phyloP scores from a whole-genome alignment of 2,113 vertebrate genomes.

The Australoheros scitulus region DNA sequence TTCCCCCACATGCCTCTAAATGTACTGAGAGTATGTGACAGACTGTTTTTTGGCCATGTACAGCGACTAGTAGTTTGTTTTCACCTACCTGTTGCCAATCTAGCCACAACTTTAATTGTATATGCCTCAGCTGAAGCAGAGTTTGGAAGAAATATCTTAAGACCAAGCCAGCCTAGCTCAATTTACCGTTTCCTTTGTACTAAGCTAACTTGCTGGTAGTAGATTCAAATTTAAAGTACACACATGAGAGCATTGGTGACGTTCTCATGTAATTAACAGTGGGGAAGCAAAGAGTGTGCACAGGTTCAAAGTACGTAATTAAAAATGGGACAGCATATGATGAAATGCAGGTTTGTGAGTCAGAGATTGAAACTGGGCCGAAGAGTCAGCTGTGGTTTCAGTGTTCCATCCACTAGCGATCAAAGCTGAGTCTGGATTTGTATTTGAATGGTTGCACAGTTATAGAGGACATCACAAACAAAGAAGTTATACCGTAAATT shows the following conservation, averaged over 20 bases:
- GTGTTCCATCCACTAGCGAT: conserved; percentile 64
- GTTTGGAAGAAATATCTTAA: not conserved
- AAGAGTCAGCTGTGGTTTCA: conserved; percentile 51
- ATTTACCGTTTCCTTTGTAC: not conserved
- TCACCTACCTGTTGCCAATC: not conserved
- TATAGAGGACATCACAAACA: not conserved
- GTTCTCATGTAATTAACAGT: not conserved
- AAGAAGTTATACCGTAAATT: not conserved
- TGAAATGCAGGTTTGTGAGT: conserved; percentile 32
- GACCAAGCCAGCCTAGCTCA: not conserved
- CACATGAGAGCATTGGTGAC: not conserved
- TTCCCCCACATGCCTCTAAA: not conserved
- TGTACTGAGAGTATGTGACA: not conserved
- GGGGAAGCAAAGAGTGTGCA: not conserved
- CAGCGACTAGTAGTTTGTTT: not conserved
- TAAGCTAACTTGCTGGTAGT: not conserved
- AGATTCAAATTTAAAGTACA: not conserved
- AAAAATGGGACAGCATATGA: not conserved
- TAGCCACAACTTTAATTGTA: accelerated
- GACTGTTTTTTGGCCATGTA: not conserved
- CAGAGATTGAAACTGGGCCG: conserved; percentile 30
- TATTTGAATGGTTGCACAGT: conserved; percentile 29
- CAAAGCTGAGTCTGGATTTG: conserved; percentile 56
- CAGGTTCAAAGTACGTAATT: not conserved
- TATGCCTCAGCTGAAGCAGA: not conserved